Evolutionary conservation across 2,888 invertebrate genomes (phyloP), one percentile per base, ranked within the genome.

Genomic region (Caenorhabditis sinica): DNA sequence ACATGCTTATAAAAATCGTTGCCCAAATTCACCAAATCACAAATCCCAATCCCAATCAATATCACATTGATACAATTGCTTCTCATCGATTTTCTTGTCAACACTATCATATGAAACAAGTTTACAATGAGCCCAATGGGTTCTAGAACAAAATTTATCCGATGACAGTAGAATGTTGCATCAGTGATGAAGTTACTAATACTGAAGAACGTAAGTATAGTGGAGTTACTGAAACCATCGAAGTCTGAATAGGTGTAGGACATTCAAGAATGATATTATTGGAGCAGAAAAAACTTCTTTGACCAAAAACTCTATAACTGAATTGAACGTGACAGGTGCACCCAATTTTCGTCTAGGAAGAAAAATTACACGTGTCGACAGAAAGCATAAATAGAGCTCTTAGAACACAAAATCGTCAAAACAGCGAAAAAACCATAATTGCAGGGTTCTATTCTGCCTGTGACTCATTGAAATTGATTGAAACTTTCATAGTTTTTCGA

Each of bases 31-130:
- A 5, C 28, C 20, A 74, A n/a, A 53, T 74, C 74, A 65, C 56
- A 56, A 40, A 49, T 13, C 5, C 65, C 53, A 11, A 75, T 58
- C 5, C 66, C 75, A 13, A 66, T 58, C 45, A 63, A 58, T 53
- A 75, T 66, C 28, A 49, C 36, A 43, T 66, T 75, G 2, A 66
- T 45, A 6, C 36, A 66, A 45, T 56, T 66, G 15, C 33, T 40
- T 53, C 63, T 66, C 75, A 75, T 66, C 20, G 43, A 25, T 17
- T 66, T 66, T 45, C 65, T 43, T 3, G 43, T 75, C 23, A 75
- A 20, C 20, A 75, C 45, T 11, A 43, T 23, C 33, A 75, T 33
- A 66, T 75, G 75, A 23, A 75, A 58, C 15, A 45, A 6, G 20
- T 56, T 75, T 5, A 75, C 49, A 9, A 65, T n/a, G 1, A 65